These are phyloP conservation scores for Lordiphosa fenestrarum DNA, from an alignment of 2,888 invertebrate species.

Conservation along the genomic window DNA sequence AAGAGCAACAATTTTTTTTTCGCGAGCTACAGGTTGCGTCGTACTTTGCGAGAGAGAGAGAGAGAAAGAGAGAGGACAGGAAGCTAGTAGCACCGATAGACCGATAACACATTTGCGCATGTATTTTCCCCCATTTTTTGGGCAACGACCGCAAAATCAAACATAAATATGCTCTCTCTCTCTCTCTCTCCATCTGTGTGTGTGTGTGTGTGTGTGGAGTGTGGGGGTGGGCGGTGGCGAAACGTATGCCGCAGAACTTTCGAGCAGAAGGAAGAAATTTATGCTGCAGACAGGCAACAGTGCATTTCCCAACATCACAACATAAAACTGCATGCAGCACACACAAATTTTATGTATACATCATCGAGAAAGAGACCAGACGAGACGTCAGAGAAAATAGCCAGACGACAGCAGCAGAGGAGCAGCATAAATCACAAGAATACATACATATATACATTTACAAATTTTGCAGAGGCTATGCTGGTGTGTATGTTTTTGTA, in stretches of 20 bases:
- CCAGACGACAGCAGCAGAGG: conserved; percentile 34
- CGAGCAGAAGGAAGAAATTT: conserved; percentile 33
- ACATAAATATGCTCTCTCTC: conserved; percentile 21
- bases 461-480: conserved; percentile 11
- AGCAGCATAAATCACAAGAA: conserved; percentile 19
- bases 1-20: conserved; percentile 58
- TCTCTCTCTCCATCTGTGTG: conserved; percentile 5
- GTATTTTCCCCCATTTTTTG: conserved; percentile 54
- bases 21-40: conserved; percentile 65
- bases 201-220: background rate
- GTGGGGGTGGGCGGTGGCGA: conserved; percentile 6
- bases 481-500: conserved; percentile 6
- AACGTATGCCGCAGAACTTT: conserved; percentile 42
- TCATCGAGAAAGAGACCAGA: conserved; percentile 29
- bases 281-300: conserved; percentile 10
- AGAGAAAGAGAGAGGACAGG: conserved; percentile 23
- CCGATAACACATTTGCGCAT: conserved; percentile 58
- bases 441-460: conserved; percentile 13
- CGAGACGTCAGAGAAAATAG: conserved; percentile 30
- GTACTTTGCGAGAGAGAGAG: conserved; percentile 1
- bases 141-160: conserved; percentile 43
- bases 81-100: conserved; percentile 46
- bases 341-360: conserved; percentile 30
- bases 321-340: conserved; percentile 29
- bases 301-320: conserved; percentile 25